Base-by-base conservation (phyloP, 1,140 invertebrate species). In the Diprion similis region DNA sequence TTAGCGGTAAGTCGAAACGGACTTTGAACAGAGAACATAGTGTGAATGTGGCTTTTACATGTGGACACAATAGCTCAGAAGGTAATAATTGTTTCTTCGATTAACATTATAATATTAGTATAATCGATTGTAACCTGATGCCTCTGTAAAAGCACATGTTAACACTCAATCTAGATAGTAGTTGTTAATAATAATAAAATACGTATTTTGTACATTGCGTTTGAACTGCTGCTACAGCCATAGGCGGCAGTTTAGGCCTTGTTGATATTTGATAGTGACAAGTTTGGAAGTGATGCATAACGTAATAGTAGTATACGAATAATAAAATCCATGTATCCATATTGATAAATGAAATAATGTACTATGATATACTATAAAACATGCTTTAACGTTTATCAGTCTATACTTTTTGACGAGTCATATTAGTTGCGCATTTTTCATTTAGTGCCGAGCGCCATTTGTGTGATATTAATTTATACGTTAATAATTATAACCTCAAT, bases 181-280 rank as follows among this genome's bases (percentile, higher is more conserved):
- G n/a, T 59, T 59, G 66, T 68, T 68, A 18, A 15, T 68, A 13
- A 68, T 45, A 19, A 70, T 71, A 74, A 78, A 59, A 59, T 73
- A 77, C 77, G 80, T 85, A 83, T 84, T 83, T 83, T 83, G 74
- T 82, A 80, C 83, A 85, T 83, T 79, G 83, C 83, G 85, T 86
- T 82, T 76, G 83, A 85, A 80, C 77, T 85, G 82, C 78, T 45
- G 75, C 75, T 73, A 67, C 83, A 84, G 85, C 83, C 85, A 86
- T 85, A 78, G 80, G 79, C 79, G 77, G 74, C 83, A 82, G 74
- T 82, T 86, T 78, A 77, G 82, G 80, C 83, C 77, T 83, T 85
- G 84, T 85, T 83, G 74, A 75, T 65, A 71, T 66, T 73, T 68
- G 48, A 71, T 18, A 59, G 71, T 68, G 70, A 66, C 59, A 48